Conservation (phyloP, 1,140 invertebrate species). For the Drosophila bipectinata region DNA sequence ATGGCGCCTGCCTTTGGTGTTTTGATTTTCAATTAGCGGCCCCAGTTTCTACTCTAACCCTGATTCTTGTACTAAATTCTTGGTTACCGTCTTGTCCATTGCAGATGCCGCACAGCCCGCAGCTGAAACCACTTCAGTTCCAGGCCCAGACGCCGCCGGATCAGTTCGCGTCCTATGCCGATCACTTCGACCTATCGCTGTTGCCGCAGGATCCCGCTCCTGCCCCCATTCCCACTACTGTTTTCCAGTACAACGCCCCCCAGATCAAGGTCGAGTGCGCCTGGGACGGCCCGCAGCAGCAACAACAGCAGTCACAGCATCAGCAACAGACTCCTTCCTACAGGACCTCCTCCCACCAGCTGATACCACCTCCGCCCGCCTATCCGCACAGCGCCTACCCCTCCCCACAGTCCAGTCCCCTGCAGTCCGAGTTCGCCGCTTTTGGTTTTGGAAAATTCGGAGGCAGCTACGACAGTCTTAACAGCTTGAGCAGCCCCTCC, state of each 20-base stretch:
- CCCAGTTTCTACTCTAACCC: slow-evolving; percentile 6
- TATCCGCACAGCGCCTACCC: slow-evolving; percentile 77
- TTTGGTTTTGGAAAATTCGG: slow-evolving; percentile 53
- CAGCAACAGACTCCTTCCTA: slow-evolving; percentile 10
- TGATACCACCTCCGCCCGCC: slow-evolving; percentile 70
- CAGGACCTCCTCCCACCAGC: slow-evolving; percentile 42
- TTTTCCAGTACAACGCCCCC: slow-evolving; percentile 76
- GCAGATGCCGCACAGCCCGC: slow-evolving; percentile 94
- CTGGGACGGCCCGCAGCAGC: slow-evolving; percentile 57
- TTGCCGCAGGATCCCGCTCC: slow-evolving; percentile 85
- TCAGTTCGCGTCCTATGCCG: slow-evolving; percentile 87
- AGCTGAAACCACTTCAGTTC: slow-evolving; percentile 86
- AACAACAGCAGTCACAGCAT: slow-evolving; percentile 36
- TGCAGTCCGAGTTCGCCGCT: slow-evolving; percentile 73
- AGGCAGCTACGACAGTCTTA: slow-evolving; percentile 71
- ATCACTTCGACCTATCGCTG: slow-evolving; percentile 90
- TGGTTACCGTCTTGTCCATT: slow-evolving; percentile 3
- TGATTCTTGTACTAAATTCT: slow-evolving; percentile 16
- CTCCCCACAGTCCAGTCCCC: slow-evolving; percentile 77
- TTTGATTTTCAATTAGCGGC: slow-evolving; percentile 57
- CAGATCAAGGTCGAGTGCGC: slow-evolving; percentile 79
- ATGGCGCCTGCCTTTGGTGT: slow-evolving; percentile 45
- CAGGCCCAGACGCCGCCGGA: slow-evolving; percentile 80
- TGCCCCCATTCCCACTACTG: slow-evolving; percentile 74
- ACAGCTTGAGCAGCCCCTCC: slow-evolving; percentile 73